Conservation (phyloP, 2,113 vertebrate genomes). For the Bubo bubo region DNA sequence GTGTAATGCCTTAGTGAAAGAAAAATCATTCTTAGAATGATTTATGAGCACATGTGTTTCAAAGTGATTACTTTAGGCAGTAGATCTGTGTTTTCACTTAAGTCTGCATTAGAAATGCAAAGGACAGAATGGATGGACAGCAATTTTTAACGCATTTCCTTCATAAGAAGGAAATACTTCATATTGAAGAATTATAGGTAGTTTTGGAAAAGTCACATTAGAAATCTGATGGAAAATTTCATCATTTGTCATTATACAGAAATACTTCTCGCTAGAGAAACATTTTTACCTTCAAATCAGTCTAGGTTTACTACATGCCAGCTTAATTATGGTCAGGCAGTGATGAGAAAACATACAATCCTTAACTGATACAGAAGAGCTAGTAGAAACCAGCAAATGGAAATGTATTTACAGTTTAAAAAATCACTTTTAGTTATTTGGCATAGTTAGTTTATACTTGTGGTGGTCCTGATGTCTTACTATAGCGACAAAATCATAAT, state of each 20-base stretch:
- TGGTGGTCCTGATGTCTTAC: not conserved
- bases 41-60: not conserved
- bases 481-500: not conserved
- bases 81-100: not conserved
- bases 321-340: not conserved
- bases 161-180: not conserved
- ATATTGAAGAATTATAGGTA: not conserved
- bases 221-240: not conserved
- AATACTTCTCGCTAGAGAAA: not conserved
- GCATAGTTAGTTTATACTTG: not conserved
- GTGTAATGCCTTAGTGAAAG: not conserved
- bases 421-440: not conserved
- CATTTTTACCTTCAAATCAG: not conserved
- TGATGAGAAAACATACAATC: not conserved
- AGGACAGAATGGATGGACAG: not conserved
- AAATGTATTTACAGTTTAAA: not conserved
- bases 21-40: not conserved
- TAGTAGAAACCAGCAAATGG: not conserved
- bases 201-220: not conserved
- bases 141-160: not conserved
- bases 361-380: not conserved
- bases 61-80: not conserved
- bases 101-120: not conserved
- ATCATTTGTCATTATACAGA: not conserved
- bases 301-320: not conserved